Percentiles rank a stretch among this genome's conserved stretches.
Evolutionary conservation across 2,113 vertebrate genomes (phyloP).

Genomic region (Sardina pilchardus): DNA sequence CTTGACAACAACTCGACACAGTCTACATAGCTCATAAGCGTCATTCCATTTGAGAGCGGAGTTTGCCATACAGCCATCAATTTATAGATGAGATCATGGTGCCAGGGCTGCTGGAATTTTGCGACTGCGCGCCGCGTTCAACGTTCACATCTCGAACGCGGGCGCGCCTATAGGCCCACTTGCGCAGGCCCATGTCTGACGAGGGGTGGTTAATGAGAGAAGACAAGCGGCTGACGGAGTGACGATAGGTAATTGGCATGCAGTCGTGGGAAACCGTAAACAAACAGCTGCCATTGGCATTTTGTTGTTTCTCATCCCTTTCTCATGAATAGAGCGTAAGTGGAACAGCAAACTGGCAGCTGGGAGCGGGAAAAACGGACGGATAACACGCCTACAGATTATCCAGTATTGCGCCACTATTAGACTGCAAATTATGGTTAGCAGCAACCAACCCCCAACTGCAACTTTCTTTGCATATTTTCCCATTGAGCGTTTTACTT

Average conservation of each 20-base stretch:
- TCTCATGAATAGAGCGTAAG: constrained; percentile 67
- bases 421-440: constrained; percentile 17
- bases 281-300: constrained; percentile 77
- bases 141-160: neutral
- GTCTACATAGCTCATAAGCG: neutral
- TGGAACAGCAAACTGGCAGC: constrained; percentile 67
- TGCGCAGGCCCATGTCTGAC: constrained; percentile 57
- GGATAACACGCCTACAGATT: constrained; percentile 59
- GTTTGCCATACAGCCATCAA: neutral
- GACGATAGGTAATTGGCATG: constrained; percentile 73
- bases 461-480: neutral
- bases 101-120: neutral
- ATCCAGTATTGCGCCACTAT: constrained; percentile 56
- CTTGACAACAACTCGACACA: neutral
- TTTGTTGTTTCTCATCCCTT: constrained; percentile 63
- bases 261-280: constrained; percentile 81
- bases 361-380: constrained; percentile 57
- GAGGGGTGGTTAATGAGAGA: constrained; percentile 71
- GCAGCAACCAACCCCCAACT: neutral
- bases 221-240: constrained; percentile 73
- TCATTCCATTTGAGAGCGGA: neutral
- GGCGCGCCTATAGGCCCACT: constrained; percentile 36
- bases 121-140: neutral
- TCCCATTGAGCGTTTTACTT: neutral
- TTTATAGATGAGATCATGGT: neutral